phyloP scores from a whole-genome alignment of 2,888 invertebrate species.

The Aspidiotus rigidus region DNA sequence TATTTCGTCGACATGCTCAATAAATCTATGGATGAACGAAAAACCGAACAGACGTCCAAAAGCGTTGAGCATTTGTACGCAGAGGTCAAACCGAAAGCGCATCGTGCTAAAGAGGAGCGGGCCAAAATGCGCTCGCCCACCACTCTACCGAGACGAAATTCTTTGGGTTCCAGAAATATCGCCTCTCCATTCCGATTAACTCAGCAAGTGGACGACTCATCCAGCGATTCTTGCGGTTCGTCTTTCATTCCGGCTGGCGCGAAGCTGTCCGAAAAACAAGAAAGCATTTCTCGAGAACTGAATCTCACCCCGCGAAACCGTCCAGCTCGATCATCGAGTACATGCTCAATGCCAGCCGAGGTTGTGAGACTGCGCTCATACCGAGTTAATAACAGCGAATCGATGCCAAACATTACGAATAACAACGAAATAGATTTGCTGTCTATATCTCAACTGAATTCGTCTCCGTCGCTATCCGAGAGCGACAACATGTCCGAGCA shows the following conservation, averaged over 20 bases:
- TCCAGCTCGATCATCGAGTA: constrained; percentile 37
- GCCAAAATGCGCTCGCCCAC: not conserved
- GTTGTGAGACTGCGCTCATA: constrained; percentile 34
- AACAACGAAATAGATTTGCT: constrained; percentile 9
- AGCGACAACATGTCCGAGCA: constrained; percentile 60
- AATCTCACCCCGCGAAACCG: not conserved
- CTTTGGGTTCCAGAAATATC: not conserved
- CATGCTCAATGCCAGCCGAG: constrained; percentile 41
- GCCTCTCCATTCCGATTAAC: not conserved
- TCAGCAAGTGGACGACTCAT: constrained; percentile 14
- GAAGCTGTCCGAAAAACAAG: constrained; percentile 9
- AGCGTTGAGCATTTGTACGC: constrained; percentile 8
- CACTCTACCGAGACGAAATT: not conserved
- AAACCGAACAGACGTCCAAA: not conserved
- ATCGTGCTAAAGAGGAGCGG: not conserved
- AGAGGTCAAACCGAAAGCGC: not conserved
- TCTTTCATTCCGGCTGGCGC: constrained; percentile 17
- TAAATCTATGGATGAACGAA: constrained; percentile 25
- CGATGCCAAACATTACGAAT: constrained; percentile 55
- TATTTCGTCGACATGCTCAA: constrained; percentile 27
- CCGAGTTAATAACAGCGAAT: constrained; percentile 53
- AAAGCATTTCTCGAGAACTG: constrained; percentile 1
- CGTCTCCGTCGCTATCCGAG: constrained; percentile 41
- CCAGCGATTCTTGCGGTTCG: constrained; percentile 31
- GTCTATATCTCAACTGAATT: constrained; percentile 34